Conservation (phyloP, 2,113 vertebrate genomes). For the Apteryx owenii region DNA sequence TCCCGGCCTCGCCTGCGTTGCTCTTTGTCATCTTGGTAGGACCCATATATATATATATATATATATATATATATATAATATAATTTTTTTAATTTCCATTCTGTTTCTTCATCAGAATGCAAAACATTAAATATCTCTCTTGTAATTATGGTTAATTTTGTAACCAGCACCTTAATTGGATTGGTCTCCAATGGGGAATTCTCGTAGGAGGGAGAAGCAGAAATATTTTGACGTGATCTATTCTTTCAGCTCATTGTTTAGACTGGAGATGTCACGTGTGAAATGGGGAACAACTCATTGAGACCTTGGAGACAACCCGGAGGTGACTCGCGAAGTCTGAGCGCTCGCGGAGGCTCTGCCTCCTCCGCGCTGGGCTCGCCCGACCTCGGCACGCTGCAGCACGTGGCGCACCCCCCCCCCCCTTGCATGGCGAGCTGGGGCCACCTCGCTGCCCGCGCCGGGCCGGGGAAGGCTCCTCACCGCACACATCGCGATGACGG, state of each 20-base stretch:
- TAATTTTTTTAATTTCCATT: slow-evolving; percentile 18
- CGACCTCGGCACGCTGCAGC: too few species aligned
- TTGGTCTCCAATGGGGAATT: slow-evolving; percentile 67
- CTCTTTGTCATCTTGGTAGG: neutral
- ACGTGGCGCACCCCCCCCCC: too few species aligned
- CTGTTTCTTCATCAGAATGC: slow-evolving; percentile 59
- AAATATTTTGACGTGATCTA: slow-evolving; percentile 58
- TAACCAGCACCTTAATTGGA: slow-evolving; percentile 71
- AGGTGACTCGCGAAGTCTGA: too few species aligned
- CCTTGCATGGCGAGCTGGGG: too few species aligned
- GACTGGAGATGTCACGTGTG: slow-evolving; percentile 28
- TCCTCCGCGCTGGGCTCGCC: too few species aligned
- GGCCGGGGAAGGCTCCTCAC: too few species aligned
- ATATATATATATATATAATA: neutral
- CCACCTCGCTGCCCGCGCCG: too few species aligned
- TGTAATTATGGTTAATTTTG: slow-evolving; percentile 71
- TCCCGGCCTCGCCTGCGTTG: neutral
- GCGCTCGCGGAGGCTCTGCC: too few species aligned
- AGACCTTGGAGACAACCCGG: neutral
- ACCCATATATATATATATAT: neutral
- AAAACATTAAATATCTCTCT: slow-evolving; percentile 47
- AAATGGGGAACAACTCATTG: slow-evolving; percentile 24
- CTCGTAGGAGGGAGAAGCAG: slow-evolving; percentile 54
- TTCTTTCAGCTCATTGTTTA: slow-evolving; percentile 52
- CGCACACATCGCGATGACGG: too few species aligned